phyloP scores from a whole-genome alignment of 2,888 invertebrate genomes.

The Bombylius major region DNA sequence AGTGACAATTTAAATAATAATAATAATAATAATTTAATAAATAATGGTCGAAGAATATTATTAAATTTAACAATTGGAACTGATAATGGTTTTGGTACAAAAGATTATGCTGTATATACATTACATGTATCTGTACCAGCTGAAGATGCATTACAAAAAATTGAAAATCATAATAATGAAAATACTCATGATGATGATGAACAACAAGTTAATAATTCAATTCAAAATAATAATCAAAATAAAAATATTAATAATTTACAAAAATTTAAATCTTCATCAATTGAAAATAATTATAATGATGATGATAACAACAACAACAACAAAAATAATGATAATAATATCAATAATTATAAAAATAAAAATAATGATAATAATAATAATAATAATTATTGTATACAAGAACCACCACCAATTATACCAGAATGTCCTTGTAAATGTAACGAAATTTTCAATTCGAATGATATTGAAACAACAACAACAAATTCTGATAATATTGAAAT shows the following conservation, averaged over 20 bases:
- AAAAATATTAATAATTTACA: slow-evolving; percentile 1
- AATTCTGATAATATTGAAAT: no score
- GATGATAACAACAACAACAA: slow-evolving; percentile 28
- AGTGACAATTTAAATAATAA: background rate
- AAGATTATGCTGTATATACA: slow-evolving; percentile 57
- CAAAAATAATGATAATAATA: background rate
- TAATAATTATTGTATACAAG: slow-evolving; percentile 24
- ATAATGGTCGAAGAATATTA: slow-evolving; percentile 42
- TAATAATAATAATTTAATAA: background rate
- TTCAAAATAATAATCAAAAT: background rate
- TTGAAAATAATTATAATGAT: slow-evolving; percentile 27
- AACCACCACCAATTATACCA: slow-evolving; percentile 34
- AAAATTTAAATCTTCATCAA: background rate
- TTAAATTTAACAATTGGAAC: slow-evolving; percentile 74
- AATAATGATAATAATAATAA: background rate
- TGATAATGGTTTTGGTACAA: slow-evolving; percentile 43
- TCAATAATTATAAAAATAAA: background rate
- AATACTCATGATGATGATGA: slow-evolving; percentile 23
- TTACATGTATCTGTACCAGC: slow-evolving; percentile 70
- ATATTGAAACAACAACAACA: background rate
- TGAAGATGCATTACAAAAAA: slow-evolving; percentile 21
- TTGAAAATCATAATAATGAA: slow-evolving; percentile 26
- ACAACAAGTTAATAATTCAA: slow-evolving; percentile 25
- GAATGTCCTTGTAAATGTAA: slow-evolving; percentile 26
- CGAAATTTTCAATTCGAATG: background rate